Percentiles rank a stretch among this genome's conserved stretches.
Conservation (phyloP, 2,888 invertebrate genomes). For the Gari tellinella region DNA sequence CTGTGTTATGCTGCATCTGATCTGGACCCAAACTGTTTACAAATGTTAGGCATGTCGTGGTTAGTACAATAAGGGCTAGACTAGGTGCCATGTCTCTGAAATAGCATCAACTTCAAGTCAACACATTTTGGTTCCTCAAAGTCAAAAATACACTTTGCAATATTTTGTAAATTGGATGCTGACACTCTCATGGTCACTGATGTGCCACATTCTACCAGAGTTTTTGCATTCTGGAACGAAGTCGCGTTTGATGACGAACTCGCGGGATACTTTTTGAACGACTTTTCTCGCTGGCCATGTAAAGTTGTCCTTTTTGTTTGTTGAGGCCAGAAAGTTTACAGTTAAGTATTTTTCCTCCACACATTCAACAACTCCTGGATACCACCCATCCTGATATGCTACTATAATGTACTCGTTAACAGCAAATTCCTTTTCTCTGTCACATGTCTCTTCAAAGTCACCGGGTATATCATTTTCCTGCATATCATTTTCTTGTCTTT, state of each 20-base stretch:
- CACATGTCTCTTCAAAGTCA: not conserved
- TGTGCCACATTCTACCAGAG: conserved; percentile 29
- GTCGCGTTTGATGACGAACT: conserved; percentile 20
- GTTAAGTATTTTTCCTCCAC: not conserved
- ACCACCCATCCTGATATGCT: conserved; percentile 40
- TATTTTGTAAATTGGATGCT: no score
- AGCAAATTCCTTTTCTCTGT: not conserved
- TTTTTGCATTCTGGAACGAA: conserved; percentile 38
- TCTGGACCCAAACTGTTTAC: no score
- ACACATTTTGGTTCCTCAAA: no score
- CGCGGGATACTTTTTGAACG: conserved; percentile 19
- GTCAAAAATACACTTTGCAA: no score
- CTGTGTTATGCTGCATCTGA: no score
- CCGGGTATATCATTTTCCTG: not conserved
- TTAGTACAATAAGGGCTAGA: no score
- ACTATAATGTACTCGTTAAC: conserved; percentile 31
- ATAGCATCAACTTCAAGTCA: no score
- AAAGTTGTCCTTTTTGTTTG: conserved; percentile 3
- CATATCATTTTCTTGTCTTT: not conserved
- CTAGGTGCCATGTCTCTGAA: no score
- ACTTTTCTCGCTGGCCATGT: conserved; percentile 18
- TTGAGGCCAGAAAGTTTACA: conserved; percentile 19
- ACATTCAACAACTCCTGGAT: conserved; percentile 24
- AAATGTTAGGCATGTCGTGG: no score
- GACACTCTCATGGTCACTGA: no score